phyloP scores from a whole-genome alignment of 2,888 invertebrate species.

The Spilosoma lubricipeda region DNA sequence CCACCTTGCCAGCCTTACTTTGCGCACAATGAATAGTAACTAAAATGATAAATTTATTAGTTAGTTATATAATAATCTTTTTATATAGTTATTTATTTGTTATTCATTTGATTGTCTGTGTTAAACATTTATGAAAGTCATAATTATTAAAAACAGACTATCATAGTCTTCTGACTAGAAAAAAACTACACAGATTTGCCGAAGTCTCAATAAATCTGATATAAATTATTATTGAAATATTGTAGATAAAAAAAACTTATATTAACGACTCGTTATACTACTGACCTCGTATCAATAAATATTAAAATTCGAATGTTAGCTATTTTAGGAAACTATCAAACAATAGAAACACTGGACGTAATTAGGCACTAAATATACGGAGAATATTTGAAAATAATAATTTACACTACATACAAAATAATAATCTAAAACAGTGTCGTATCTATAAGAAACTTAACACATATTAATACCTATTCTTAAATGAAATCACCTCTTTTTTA shows the following conservation, averaged over 20 bases:
- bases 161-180: conserved; percentile 84
- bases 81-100: neutral
- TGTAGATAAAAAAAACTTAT: conserved; percentile 65
- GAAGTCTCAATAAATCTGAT: conserved; percentile 70
- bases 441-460: conserved; percentile 80
- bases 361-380: conserved; percentile 79
- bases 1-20: conserved; percentile 44
- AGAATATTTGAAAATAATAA: conserved; percentile 76
- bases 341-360: conserved; percentile 80
- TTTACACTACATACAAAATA: conserved; percentile 81
- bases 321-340: conserved; percentile 74
- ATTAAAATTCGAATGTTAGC: conserved; percentile 78
- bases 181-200: conserved; percentile 74
- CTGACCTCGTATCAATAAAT: conserved; percentile 84
- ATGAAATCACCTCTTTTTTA: conserved; percentile 75
- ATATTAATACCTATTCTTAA: conserved; percentile 80
- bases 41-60: conserved; percentile 44
- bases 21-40: conserved; percentile 36
- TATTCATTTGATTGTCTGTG: neutral
- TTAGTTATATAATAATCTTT: conserved; percentile 48
- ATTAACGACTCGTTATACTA: conserved; percentile 73
- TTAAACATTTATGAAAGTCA: conserved; percentile 41
- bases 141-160: conserved; percentile 75
- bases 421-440: conserved; percentile 77
- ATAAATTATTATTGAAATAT: conserved; percentile 61